phyloP scores from a whole-genome alignment of 1,140 invertebrate species.

The Tachypleus tridentatus region DNA sequence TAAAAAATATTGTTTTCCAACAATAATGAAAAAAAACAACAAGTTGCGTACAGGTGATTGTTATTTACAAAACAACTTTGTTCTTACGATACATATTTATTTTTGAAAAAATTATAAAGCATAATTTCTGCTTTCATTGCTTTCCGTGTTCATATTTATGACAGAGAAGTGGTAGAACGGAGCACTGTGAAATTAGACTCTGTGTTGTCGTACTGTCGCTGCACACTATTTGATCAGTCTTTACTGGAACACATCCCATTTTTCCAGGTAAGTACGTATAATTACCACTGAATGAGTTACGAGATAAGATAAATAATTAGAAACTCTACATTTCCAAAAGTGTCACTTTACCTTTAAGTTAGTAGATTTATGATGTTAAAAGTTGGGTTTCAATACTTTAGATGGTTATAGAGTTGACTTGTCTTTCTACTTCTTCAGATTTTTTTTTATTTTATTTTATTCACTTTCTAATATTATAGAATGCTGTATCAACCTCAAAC shows the following conservation, averaged over 20 bases:
- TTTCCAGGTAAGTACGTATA: constrained; percentile 50
- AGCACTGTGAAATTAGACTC: constrained; percentile 53
- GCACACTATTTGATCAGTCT: constrained; percentile 63
- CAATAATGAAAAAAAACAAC: too few relatives aligned
- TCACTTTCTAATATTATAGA: too few relatives aligned
- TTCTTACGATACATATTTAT: too few relatives aligned
- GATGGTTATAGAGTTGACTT: too few relatives aligned
- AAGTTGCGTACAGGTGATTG: too few relatives aligned
- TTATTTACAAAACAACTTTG: too few relatives aligned
- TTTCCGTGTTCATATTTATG: constrained; percentile 8
- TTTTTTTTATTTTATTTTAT: too few relatives aligned
- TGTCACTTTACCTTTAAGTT: constrained; percentile 1
- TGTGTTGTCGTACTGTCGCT: constrained; percentile 63
- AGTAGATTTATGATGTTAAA: not conserved
- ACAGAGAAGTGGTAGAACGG: constrained; percentile 49
- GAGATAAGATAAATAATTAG: not conserved
- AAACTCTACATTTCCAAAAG: not conserved
- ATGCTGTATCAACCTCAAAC: too few relatives aligned
- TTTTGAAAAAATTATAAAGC: too few relatives aligned
- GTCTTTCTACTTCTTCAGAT: too few relatives aligned
- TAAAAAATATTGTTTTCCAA: too few relatives aligned
- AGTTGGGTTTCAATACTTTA: not conserved
- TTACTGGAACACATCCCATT: constrained; percentile 56
- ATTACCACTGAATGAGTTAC: not conserved
- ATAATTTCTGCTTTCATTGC: too few relatives aligned